phyloP scores from a whole-genome alignment of 2,113 vertebrate species.

The Microtus richardsoni region DNA sequence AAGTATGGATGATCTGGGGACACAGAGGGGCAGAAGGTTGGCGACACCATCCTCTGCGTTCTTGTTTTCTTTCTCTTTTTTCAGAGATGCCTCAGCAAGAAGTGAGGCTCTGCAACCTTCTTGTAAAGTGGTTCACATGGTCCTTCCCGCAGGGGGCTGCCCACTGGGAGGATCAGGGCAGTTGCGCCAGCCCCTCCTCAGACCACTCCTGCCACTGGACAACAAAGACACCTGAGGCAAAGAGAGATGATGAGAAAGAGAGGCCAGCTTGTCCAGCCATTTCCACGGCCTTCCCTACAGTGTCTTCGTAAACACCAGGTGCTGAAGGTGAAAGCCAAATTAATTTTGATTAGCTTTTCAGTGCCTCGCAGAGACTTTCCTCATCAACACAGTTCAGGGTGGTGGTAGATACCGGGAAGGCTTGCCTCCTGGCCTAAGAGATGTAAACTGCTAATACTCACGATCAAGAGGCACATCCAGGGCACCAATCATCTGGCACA shows the following conservation, averaged over 20 bases:
- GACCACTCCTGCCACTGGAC: background rate
- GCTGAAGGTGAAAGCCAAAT: slow-evolving; percentile 69
- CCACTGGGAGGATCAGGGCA: background rate
- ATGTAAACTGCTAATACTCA: slow-evolving; percentile 88
- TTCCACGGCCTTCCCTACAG: slow-evolving; percentile 32
- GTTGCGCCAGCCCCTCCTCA: background rate
- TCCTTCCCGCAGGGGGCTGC: background rate
- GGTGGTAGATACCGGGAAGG: slow-evolving; percentile 1
- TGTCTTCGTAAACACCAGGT: slow-evolving; percentile 69
- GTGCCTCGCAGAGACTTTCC: slow-evolving; percentile 50
- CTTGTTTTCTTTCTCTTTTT: background rate
- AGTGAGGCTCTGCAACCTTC: background rate
- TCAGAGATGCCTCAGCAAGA: background rate
- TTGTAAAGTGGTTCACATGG: background rate
- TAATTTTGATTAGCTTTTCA: slow-evolving; percentile 65
- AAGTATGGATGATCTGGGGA: background rate
- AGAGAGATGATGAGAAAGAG: slow-evolving; percentile 14
- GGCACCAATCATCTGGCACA: slow-evolving; percentile 90
- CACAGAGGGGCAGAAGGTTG: background rate
- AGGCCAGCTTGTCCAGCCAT: background rate
- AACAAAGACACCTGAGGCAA: slow-evolving; percentile 27
- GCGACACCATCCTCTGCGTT: background rate
- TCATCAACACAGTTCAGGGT: slow-evolving; percentile 1
- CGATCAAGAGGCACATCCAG: slow-evolving; percentile 97
- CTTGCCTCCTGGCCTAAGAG: slow-evolving; percentile 42